Conservation (phyloP, 2,113 vertebrate species). For the Pipra filicauda region DNA sequence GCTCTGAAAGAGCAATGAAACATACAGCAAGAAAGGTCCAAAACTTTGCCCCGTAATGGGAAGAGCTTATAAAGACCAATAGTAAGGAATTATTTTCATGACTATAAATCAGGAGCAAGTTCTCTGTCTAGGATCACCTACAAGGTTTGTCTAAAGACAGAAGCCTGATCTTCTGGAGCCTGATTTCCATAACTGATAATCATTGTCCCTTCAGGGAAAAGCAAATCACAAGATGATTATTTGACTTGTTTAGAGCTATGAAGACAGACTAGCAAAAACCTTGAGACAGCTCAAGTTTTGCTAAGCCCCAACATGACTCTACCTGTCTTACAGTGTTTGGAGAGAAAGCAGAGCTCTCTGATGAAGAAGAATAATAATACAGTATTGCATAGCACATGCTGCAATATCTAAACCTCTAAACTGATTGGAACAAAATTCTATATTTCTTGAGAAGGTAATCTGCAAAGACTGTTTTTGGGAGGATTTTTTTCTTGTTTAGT, state of each 20-base stretch:
- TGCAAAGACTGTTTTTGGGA: neutral
- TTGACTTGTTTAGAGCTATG: neutral
- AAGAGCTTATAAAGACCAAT: neutral
- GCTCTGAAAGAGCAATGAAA: neutral
- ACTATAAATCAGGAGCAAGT: neutral
- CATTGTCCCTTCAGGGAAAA: neutral
- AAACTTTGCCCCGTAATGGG: neutral
- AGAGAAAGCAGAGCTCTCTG: neutral
- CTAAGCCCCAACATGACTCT: accelerated
- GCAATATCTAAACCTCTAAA: neutral
- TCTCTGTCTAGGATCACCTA: neutral
- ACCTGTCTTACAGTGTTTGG: neutral
- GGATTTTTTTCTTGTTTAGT: neutral
- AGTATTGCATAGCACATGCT: neutral
- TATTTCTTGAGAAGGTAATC: neutral
- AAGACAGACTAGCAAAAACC: neutral
- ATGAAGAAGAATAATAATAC: neutral
- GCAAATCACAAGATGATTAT: neutral
- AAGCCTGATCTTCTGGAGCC: neutral
- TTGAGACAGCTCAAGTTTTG: neutral
- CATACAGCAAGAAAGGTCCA: neutral
- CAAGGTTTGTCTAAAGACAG: neutral
- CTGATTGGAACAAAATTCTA: neutral
- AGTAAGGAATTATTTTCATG: neutral
- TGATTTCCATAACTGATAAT: neutral